phyloP scores from a whole-genome alignment of 2,888 invertebrate genomes.

The Maniola hyperantus region DNA sequence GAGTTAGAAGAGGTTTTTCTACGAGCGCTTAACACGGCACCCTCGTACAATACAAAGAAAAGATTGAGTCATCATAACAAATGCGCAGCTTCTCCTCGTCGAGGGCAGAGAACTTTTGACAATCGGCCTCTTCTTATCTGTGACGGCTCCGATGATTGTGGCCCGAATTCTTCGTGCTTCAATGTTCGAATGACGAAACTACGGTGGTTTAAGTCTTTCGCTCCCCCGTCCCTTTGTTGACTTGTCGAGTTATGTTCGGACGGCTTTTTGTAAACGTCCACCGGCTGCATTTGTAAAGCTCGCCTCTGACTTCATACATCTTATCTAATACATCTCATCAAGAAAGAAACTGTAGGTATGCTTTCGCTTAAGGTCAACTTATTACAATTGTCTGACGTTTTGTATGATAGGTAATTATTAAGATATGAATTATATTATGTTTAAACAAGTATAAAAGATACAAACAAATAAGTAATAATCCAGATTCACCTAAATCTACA shows the following conservation, averaged over 20 bases:
- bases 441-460: too few species aligned
- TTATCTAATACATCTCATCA: constrained; percentile 73
- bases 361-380: constrained; percentile 51
- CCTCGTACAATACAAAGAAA: constrained; percentile 70
- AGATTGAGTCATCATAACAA: constrained; percentile 82
- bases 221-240: constrained; percentile 72
- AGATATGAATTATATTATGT: too few species aligned
- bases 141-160: constrained; percentile 76
- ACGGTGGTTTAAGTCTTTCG: constrained; percentile 69
- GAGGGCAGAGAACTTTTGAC: constrained; percentile 69
- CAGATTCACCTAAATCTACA: too few species aligned
- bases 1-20: constrained; percentile 57
- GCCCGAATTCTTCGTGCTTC: constrained; percentile 70
- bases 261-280: constrained; percentile 71
- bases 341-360: constrained; percentile 50
- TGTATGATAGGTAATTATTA: not conserved
- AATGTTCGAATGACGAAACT: constrained; percentile 69
- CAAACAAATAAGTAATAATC: too few species aligned
- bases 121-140: constrained; percentile 76
- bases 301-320: constrained; percentile 69
- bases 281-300: constrained; percentile 67
- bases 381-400: constrained; percentile 44
- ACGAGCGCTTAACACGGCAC: constrained; percentile 54
- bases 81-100: constrained; percentile 66
- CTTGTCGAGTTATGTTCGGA: constrained; percentile 72